Evolutionary conservation across 37 sponge, comb jelly and placozoan species (phyloP), one percentile per base, ranked within the genome.

Genomic region (Eunapius fragilis): DNA sequence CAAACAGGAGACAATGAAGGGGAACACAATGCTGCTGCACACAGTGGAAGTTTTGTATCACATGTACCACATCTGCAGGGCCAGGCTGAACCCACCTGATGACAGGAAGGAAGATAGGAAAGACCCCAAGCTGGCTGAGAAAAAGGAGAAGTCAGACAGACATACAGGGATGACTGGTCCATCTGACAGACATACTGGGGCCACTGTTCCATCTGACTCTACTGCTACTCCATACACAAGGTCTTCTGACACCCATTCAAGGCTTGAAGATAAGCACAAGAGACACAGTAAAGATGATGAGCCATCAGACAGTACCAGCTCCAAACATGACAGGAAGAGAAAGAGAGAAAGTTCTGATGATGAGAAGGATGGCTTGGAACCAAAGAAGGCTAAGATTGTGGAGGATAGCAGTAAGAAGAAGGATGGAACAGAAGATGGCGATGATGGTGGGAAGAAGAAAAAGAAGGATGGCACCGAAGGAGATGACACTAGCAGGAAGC

Each of bases 381-480:
- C 45, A 10, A 86, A 86, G 73, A 86, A 80, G 32, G 31, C 80
- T 4, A 74, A 75, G 45, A 48, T 41, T 14, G n/a, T 74, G 13
- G 84, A 83, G 38, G 45, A 26, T 30, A 58, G 31, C 14, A 26
- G 85, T 14, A 68, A 35, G 68, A 31, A 23, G 25, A 81, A 24
- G 27, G 81, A 50, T 69, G 23, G 28, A 25, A 69, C 24, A 31
- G 75, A 75, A 25, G 75, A 36, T 9, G 75, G 58, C 14, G 25
- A 37, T 26, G 45, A 36, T 67, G 75, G 58, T 28, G 35, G 85
- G 10, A 68, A 35, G 68, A 31, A 2, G 7, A 81, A 37, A 0
- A 45, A 70, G 34, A 70, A 45, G 11, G 70, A 50, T 69, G 6
- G 28, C 67, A 69, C 24, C 2, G 75, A 75, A 32, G 75, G 75